These are phyloP conservation scores for Pampusana beccarii DNA, from an alignment of 2,113 vertebrate genomes.

Conservation along the genomic window DNA sequence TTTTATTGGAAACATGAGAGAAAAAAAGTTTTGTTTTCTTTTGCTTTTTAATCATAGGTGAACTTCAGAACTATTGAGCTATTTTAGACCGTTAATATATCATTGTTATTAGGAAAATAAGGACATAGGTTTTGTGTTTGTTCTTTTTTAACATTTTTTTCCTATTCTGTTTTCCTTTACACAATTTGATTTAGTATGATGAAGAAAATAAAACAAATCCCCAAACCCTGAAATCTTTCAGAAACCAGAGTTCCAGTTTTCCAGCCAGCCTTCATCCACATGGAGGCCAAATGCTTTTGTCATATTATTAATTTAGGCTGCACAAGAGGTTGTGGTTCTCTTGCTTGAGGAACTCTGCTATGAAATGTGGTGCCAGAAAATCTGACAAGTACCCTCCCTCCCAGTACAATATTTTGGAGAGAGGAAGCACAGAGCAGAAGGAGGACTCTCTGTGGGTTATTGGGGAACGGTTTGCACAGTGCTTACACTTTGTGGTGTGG, in stretches of 20 bases:
- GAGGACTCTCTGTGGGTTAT: background rate
- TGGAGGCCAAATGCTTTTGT: constrained; percentile 59
- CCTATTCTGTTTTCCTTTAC: background rate
- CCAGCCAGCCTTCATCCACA: constrained; percentile 35
- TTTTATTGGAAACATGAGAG: background rate
- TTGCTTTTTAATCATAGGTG: background rate
- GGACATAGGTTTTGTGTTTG: background rate
- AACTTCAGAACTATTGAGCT: background rate
- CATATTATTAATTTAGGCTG: constrained; percentile 48
- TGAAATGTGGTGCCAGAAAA: constrained; percentile 25
- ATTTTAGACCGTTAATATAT: background rate
- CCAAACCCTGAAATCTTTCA: constrained; percentile 22
- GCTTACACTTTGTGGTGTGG: background rate
- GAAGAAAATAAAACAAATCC: constrained; percentile 27
- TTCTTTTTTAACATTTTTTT: background rate
- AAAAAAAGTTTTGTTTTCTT: background rate
- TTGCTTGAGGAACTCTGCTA: constrained; percentile 3
- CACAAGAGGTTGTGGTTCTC: constrained; percentile 27
- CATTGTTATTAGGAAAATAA: background rate
- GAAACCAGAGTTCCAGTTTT: constrained; percentile 22
- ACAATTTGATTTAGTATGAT: background rate
- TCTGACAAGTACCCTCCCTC: constrained; percentile 37
- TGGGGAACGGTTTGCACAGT: background rate
- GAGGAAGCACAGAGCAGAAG: background rate
- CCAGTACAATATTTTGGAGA: background rate